Conservation (phyloP, 2,113 vertebrate species). For the Anguilla rostrata region DNA sequence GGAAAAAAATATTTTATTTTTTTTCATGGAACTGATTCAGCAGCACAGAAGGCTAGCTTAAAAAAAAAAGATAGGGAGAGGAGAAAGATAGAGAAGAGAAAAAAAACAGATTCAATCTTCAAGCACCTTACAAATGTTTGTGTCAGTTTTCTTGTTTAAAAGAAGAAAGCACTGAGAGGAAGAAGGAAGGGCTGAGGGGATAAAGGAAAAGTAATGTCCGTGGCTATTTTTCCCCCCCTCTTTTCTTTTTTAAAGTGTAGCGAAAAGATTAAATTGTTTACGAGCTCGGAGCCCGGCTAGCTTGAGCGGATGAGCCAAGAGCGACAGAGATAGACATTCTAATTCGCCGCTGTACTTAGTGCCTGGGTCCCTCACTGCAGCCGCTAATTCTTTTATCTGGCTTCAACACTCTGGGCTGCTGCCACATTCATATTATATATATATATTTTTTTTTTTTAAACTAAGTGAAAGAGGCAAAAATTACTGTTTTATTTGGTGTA, state of each 20-base stretch:
- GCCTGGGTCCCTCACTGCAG: conserved; percentile 81
- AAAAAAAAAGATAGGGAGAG: conserved; percentile 9
- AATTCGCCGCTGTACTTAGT: conserved; percentile 91
- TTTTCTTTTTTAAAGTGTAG: conserved; percentile 78
- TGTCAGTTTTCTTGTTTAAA: conserved; percentile 74
- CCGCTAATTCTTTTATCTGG: conserved; percentile 99
- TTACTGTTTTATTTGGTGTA: conserved; percentile 83
- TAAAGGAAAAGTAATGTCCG: conserved; percentile 57
- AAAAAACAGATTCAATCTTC: conserved; percentile 70
- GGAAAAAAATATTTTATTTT: not conserved
- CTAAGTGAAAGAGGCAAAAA: conserved; percentile 75
- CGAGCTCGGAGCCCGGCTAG: conserved; percentile 85
- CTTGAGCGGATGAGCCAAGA: conserved; percentile 85
- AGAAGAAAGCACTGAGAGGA: conserved; percentile 40
- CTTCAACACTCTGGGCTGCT: conserved; percentile 96
- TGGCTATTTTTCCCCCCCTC: conserved; percentile 78
- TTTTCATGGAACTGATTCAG: conserved; percentile 34
- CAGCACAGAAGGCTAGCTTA: not conserved
- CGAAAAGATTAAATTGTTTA: conserved; percentile 99
- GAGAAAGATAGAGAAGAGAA: conserved; percentile 67
- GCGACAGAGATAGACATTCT: conserved; percentile 98
- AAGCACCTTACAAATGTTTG: conserved; percentile 74
- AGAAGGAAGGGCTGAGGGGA: conserved; percentile 28
- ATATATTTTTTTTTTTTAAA: conserved; percentile 20
- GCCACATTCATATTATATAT: conserved; percentile 79